Evolutionary conservation across 2,113 vertebrate species (phyloP).

Genomic region (Colinus virginianus): DNA sequence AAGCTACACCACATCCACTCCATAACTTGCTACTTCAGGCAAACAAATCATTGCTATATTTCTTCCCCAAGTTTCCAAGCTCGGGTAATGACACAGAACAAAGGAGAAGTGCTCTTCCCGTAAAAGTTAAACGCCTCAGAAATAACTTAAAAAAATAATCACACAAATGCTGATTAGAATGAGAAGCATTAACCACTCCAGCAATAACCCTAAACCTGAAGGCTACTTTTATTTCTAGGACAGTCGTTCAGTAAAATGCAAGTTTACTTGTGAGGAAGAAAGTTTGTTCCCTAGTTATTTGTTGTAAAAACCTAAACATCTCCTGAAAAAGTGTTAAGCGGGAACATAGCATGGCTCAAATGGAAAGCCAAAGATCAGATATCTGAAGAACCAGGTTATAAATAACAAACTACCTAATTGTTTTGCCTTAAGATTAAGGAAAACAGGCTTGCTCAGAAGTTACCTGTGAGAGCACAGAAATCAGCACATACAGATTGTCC

Average conservation of each 20-base stretch:
- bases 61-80: background rate
- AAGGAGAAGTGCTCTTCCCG: background rate
- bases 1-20: background rate
- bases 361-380: background rate
- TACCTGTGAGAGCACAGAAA: background rate
- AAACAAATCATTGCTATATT: background rate
- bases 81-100: background rate
- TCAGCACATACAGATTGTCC: background rate
- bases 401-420: background rate
- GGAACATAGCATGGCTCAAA: background rate
- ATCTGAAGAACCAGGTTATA: background rate
- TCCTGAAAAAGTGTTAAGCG: background rate
- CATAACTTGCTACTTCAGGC: background rate
- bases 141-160: background rate
- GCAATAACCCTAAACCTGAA: background rate
- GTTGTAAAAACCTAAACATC: background rate
- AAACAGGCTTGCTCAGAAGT: background rate
- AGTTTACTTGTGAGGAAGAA: background rate
- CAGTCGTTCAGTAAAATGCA: background rate
- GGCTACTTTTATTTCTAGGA: background rate
- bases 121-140: background rate
- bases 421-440: background rate
- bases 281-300: background rate
- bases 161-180: background rate
- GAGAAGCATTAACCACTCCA: background rate